Conservation (phyloP, 2,797 vertebrate species). For the Mus minutoides region DNA sequence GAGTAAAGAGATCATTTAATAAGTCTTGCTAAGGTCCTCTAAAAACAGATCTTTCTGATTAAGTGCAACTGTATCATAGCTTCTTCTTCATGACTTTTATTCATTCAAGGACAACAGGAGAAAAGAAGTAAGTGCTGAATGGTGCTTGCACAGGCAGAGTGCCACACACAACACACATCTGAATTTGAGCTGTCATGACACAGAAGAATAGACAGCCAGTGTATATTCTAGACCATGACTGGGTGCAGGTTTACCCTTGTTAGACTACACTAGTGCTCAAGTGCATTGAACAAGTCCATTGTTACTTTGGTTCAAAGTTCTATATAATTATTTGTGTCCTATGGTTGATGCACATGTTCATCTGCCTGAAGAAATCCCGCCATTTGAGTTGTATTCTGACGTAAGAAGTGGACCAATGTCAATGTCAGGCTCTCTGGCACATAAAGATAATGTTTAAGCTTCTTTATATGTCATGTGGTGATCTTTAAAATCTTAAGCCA, state of each 20-base stretch:
- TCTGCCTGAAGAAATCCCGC: not conserved
- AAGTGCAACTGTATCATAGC: not conserved
- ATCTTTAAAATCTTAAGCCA: not conserved
- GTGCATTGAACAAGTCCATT: not conserved
- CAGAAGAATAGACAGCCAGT: not conserved
- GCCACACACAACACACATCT: not conserved
- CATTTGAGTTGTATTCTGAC: not conserved
- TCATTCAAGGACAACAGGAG: not conserved
- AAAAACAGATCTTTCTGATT: slow-evolving; percentile 8
- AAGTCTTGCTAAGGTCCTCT: slow-evolving; percentile 44
- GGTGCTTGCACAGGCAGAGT: not conserved
- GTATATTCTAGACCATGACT: not conserved
- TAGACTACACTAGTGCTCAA: not conserved
- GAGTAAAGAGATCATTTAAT: slow-evolving; percentile 64
- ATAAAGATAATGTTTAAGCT: slow-evolving; percentile 34
- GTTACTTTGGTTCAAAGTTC: not conserved
- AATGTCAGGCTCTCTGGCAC: not conserved
- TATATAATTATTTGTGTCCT: fast-evolving
- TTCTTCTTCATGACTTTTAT: not conserved
- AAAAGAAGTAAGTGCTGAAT: not conserved
- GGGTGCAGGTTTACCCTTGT: not conserved
- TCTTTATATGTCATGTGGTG: not conserved
- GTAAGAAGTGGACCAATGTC: not conserved
- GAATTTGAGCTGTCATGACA: not conserved
- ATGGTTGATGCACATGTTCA: not conserved